Evolutionary conservation across 2,113 vertebrate genomes (phyloP), one percentile per base, ranked within the genome.

Genomic region (Tragulus kanchil): DNA sequence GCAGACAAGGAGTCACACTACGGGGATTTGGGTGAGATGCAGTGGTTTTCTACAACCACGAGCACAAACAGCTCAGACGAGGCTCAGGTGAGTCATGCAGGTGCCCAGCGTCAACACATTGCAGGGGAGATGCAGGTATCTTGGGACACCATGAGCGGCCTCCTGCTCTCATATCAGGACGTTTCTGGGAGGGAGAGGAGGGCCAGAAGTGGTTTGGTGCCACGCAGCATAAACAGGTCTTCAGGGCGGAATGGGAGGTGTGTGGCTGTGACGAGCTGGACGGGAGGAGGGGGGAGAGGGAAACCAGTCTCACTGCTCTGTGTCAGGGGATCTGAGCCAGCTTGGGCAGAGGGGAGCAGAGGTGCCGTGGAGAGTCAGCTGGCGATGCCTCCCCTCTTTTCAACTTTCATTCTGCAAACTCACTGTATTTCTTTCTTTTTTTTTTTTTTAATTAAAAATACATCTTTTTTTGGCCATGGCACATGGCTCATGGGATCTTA

Each of bases 51-150:
- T 61, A 61, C 54, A 81, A 25, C 5, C 77, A 42, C 0, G 7
- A 5, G 25, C 14, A 16, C 14, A 19, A 36, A 73, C 71, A 23
- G 36, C 50, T 81, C 19, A 14, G 10, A 42, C 9, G 36, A 67
- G n/a, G n/a, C 8, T 36, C 48, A 31, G 58, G 19, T 4, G n/a
- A 36, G 62, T 26, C 45, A 14, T 15, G 52, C 10, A 8, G 71
- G 36, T 19, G 79, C 92, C 42, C 12, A 21, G 52, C 2, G 11
- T 64, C 50, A 71, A 89, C 28, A 25, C 2, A 0, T 1, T 21
- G 11, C 0, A 31, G 1, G 45, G 42, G 50, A 26, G 11, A 28
- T 3, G 4, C 12, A 19, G 64, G 31, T 26, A 19, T 2, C 50
- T 16, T 48, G 48, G 42, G 56, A 62, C 19, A 23, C 4, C 45